phyloP scores from a whole-genome alignment of 1,140 invertebrate genomes.

The Drosophila parvula region DNA sequence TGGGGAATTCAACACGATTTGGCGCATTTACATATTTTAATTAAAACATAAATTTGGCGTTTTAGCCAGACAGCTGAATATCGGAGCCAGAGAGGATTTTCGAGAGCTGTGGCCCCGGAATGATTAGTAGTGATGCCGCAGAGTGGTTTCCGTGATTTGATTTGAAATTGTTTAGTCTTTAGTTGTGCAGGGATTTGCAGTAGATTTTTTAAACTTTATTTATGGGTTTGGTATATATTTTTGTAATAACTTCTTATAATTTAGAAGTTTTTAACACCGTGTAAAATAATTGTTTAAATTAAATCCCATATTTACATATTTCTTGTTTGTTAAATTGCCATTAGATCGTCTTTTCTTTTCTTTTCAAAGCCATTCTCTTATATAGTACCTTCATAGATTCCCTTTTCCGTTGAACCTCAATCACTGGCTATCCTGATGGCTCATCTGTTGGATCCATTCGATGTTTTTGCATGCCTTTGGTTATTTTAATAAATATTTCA shows the following conservation, averaged over 20 bases:
- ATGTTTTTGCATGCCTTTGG: constrained; percentile 49
- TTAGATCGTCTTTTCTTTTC: too few species aligned
- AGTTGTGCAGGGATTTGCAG: neutral
- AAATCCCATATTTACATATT: too few species aligned
- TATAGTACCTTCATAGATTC: neutral
- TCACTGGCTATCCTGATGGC: constrained; percentile 1
- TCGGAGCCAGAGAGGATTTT: constrained; percentile 22
- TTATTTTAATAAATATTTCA: constrained; percentile 80
- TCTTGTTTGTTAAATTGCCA: too few species aligned
- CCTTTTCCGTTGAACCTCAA: neutral
- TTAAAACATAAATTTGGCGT: constrained; percentile 76
- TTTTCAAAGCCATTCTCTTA: neutral
- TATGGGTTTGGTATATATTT: neutral
- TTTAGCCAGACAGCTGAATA: constrained; percentile 34
- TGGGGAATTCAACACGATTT: constrained; percentile 58
- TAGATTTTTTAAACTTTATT: neutral
- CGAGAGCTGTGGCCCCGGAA: constrained; percentile 5
- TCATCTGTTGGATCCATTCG: constrained; percentile 18
- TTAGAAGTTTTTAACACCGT: neutral
- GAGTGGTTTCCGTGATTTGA: constrained; percentile 19
- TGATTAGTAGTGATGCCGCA: constrained; percentile 35
- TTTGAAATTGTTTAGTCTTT: neutral
- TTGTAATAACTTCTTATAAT: neutral
- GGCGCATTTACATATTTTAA: constrained; percentile 78
- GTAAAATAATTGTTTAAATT: too few species aligned